Evolutionary conservation across 2,113 vertebrate species (phyloP).

Genomic region (Elaphurus davidianus): DNA sequence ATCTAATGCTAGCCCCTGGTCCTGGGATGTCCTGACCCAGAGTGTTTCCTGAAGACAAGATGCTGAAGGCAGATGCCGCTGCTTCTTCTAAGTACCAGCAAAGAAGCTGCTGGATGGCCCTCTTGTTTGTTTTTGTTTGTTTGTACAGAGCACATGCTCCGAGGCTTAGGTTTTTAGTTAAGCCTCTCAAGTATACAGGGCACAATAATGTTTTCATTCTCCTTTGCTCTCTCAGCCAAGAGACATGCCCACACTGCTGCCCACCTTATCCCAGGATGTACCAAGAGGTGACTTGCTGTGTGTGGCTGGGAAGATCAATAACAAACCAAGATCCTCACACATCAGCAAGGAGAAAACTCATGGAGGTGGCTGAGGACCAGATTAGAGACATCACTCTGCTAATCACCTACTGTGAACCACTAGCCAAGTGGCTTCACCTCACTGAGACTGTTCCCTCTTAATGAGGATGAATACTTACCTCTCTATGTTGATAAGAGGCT

Average conservation of each 20-base stretch:
- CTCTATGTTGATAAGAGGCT: neutral
- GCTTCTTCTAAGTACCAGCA: neutral
- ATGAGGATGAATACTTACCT: neutral
- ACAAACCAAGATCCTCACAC: neutral
- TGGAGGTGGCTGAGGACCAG: neutral
- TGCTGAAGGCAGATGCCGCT: neutral
- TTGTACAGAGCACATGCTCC: neutral
- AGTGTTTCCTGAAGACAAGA: neutral
- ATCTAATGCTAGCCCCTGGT: neutral
- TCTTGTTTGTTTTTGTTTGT: neutral
- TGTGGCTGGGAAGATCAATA: neutral
- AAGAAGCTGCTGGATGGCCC: neutral
- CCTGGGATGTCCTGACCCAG: neutral
- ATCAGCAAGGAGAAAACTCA: neutral
- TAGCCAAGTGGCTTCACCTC: neutral
- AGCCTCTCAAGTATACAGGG: neutral
- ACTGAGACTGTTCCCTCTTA: neutral
- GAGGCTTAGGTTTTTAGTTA: neutral
- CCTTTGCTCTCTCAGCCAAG: neutral
- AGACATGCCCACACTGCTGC: neutral
- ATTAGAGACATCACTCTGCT: neutral
- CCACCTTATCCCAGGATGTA: neutral
- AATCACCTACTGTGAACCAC: neutral
- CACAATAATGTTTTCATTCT: neutral
- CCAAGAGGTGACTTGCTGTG: neutral